Percentiles rank a stretch among this genome's conserved stretches.
Conservation (phyloP, 2,888 invertebrate species). For the Melinaea marsaeus region DNA sequence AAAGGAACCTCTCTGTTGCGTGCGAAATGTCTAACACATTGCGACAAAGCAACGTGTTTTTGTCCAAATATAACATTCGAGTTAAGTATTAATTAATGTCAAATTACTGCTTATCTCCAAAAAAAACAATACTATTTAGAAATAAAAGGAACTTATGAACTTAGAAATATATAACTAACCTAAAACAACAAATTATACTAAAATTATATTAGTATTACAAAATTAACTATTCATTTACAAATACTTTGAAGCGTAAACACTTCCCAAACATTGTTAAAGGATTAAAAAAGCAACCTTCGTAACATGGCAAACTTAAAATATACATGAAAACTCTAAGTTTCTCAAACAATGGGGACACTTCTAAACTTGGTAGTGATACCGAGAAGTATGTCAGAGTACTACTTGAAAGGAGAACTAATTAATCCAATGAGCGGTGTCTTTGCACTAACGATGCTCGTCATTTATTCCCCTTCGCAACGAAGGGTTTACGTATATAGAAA, state of each 20-base stretch:
- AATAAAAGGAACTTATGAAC: not conserved
- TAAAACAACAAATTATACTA: too few relatives aligned
- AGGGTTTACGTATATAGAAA: conserved; percentile 44
- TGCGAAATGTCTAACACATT: conserved; percentile 64
- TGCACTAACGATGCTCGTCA: conserved; percentile 69
- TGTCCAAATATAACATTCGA: conserved; percentile 36
- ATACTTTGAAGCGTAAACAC: conserved; percentile 51
- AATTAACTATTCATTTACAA: conserved; percentile 59
- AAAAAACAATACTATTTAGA: not conserved
- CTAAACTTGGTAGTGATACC: conserved; percentile 28
- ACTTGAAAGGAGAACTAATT: conserved; percentile 66
- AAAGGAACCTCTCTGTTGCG: conserved; percentile 48
- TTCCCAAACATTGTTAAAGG: conserved; percentile 62
- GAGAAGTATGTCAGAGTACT: conserved; percentile 51
- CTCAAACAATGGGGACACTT: conserved; percentile 53
- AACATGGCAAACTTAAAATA: conserved; percentile 56
- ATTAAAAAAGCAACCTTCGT: conserved; percentile 48
- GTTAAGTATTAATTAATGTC: conserved; percentile 32
- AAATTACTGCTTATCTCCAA: conserved; percentile 10
- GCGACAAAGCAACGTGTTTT: conserved; percentile 45
- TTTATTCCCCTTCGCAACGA: conserved; percentile 54
- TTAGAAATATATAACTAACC: too few relatives aligned
- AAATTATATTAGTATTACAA: conserved; percentile 33
- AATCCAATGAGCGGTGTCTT: conserved; percentile 72
- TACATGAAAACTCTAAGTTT: conserved; percentile 58